Evolutionary conservation across 64 coral and sea anemone genomes (phyloP).

Genomic region (Pachyseris speciosa): DNA sequence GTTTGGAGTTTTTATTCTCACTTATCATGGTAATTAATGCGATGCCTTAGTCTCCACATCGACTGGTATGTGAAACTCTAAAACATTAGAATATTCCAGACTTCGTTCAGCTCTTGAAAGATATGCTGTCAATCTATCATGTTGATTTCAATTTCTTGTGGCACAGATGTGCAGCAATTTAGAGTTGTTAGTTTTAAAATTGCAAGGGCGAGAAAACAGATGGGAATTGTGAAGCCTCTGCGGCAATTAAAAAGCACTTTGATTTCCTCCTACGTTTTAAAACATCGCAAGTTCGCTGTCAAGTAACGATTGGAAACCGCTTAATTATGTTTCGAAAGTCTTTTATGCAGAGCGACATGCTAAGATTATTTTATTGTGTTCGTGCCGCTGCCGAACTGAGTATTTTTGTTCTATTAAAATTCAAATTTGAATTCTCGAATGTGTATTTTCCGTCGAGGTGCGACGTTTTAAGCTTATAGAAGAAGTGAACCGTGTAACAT

Average conservation of each 20-base stretch:
- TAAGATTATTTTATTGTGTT: neutral
- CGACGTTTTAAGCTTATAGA: neutral
- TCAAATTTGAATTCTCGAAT: constrained; percentile 34
- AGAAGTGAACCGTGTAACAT: neutral
- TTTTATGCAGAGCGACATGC: neutral
- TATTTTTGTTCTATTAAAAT: constrained; percentile 36
- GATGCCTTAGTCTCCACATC: neutral
- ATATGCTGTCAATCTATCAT: neutral
- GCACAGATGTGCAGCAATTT: neutral
- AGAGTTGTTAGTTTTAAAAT: neutral
- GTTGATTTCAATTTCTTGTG: neutral
- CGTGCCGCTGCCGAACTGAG: neutral
- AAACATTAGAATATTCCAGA: neutral
- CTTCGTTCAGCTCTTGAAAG: no score
- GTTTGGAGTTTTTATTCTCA: neutral
- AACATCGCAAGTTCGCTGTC: neutral
- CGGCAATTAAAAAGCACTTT: neutral
- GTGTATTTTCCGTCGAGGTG: constrained; percentile 9
- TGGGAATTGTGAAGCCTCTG: neutral
- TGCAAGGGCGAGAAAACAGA: neutral
- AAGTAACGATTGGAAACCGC: neutral
- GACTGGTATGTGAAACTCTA: neutral
- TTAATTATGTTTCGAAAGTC: constrained; percentile 22
- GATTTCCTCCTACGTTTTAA: neutral
- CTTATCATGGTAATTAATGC: neutral